Evolutionary conservation across 2,888 invertebrate genomes (phyloP), one percentile per base, ranked within the genome.

Genomic region (Tribolium freemani): DNA sequence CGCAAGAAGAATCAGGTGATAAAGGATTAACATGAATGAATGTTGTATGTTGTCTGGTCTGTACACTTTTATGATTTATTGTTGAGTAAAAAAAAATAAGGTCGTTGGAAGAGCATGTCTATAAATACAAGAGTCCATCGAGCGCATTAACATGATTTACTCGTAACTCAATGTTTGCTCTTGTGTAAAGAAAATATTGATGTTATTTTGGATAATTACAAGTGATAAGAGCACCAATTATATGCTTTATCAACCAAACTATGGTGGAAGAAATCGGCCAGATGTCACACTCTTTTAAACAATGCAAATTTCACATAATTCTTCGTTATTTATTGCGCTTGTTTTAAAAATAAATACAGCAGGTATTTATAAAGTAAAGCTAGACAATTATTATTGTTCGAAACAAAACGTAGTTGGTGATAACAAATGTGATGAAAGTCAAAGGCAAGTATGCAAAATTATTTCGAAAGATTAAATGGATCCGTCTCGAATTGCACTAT

Each of bases 81-180:
- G 26, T 26, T 26, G 5, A 26, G 3, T 26, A 38, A 38, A 38
- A n/a, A n/a, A 38, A 38, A n/a, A 6, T 38, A 58, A 58, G 58
- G 58, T 58, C 44, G 44, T 9, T 58, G 44, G 16, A 20, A 51
- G 38, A 20, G 51, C 13, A 51, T 3, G 16, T 20, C 13, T 13
- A 13, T 51, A 51, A 51, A 51, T 51, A 20, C 20, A 51, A 20
- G 5, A 20, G 16, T 51, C 20, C 38, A 38, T 38, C 38, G 38
- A 54, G 54, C 26, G 10, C 30, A 54, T 54, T 54, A 26, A 54
- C 54, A 26, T 26, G 26, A 54, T 54, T 30, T 54, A 30, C 26
- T 54, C 54, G n/a, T 30, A 54, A 54, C 6, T 57, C 26, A 38
- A 30, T 56, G 26, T 56, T 58, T 58, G 58, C 9, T 44, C 9